Base-by-base conservation (phyloP, 2,113 vertebrate genomes). In the Regulus satrapa region DNA sequence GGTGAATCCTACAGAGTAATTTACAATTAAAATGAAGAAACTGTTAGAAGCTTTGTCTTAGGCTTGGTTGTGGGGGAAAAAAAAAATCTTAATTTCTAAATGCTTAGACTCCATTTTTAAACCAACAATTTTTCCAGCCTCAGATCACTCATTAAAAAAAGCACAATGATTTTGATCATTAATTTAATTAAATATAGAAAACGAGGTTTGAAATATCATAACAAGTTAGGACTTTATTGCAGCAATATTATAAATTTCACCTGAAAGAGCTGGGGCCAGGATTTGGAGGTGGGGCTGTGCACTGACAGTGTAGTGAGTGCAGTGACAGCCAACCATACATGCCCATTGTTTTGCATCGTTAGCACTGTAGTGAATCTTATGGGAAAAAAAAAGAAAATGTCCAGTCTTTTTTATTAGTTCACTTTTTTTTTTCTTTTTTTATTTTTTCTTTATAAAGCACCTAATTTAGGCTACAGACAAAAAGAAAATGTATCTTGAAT, bases 401-500 rank as follows among this genome's bases (percentile, higher is more conserved):
- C 78, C 72, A 97, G 69, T 92, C 95, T 56, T 91, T 92, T 93
- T 96, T 93, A 95, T 96, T 96, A 92, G 73, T 91, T 89, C 67
- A 41, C 79, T 95, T 96, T 64, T 74, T 74, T 97, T 66, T 48
- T 18, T 46, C 52, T 63, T 52, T 34, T 34, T 79, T 80, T 64
- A 48, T 81, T 73, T 58, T 40, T 76, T 67, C 85, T 94, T 97
- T 85, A 80, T 96, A 93, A 68, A 92, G 95, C 95, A 97, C 95
- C 98, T 97, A 98, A 97, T 98, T 98, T 98, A 98, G 97, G 93
- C 95, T 92, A 97, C 98, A 96, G 97, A 98, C 97, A 98, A 97
- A 98, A 98, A 88, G 94, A 97, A 98, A 98, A 97, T 98, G 97
- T 98, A 98, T 98, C 98, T 98, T 98, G 98, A 98, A 98, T 98